Evolutionary conservation across 64 coral and sea anemone species (phyloP), one percentile per base, ranked within the genome.

Genomic region (Montipora capricornis): DNA sequence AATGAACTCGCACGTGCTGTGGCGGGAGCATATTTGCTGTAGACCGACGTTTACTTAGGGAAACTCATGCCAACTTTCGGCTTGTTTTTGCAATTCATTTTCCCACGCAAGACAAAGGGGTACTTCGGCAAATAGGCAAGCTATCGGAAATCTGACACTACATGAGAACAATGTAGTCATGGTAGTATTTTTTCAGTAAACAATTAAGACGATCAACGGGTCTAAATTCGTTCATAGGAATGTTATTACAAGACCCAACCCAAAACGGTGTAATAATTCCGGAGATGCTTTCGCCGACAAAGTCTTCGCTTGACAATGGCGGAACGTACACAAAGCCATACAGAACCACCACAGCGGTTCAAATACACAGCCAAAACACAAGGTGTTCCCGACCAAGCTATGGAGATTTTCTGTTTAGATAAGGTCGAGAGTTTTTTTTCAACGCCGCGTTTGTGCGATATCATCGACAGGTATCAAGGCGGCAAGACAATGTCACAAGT

Each of bases 331-430:
- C 49, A 19, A 17, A 37, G 37, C 37, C 66, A 86, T 49, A 86
- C 82, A 86, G 82, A 49, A 51, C 82, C 20, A 86, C 82, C 82
- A 17, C 82, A 86, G 47, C 46, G 82, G 3, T 13, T 10, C 44
- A 64, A 19, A 17, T 19, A 86, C 82, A 86, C 19, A 73, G 82
- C 6, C 44, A 73, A 50, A 47, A 49, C 47, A 86, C 62, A 48
- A 68, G 17, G 82, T 11, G 82, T 73, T 68, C 67, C 44, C 37
- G n/a, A 45, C 44, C 46, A 49, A 52, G 61, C n/a, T 22, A 51
- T 86, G 14, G 44, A 73, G 82, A 86, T 86, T 70, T 19, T 73
- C 47, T 86, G 82, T 86, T 86, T 86, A 86, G 82, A 86, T 86
- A 86, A 70, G 82, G 64, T 86, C 60, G 62, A 15, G 45, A 4